These are phyloP conservation scores for Mergus octosetaceus DNA, from an alignment of 2,797 vertebrate species.

Conservation along the genomic window DNA sequence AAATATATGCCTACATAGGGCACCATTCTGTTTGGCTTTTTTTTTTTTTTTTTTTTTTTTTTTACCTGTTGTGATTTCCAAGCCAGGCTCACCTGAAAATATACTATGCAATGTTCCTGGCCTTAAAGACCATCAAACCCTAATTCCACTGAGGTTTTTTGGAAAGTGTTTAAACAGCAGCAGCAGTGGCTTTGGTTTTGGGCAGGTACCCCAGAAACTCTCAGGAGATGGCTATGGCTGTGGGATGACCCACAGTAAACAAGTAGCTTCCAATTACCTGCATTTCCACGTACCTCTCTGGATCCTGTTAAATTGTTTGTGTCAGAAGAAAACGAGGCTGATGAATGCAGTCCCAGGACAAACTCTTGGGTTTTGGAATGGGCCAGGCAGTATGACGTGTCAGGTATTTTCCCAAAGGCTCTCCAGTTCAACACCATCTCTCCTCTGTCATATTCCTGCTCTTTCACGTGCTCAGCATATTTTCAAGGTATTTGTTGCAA, in stretches of 20 bases:
- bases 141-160: background rate
- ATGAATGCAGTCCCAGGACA: background rate
- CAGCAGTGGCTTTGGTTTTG: background rate
- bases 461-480: background rate
- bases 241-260: background rate
- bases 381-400: background rate
- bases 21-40: background rate
- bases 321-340: background rate
- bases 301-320: background rate
- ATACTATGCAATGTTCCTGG: background rate
- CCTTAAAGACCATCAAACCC: background rate
- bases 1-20: background rate
- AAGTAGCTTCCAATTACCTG: background rate
- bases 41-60: background rate
- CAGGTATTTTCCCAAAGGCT: background rate
- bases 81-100: background rate
- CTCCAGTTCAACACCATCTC: background rate
- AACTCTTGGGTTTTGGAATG: background rate
- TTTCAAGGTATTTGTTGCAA: background rate
- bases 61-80: background rate
- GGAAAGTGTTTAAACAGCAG: background rate
- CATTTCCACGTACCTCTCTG: background rate
- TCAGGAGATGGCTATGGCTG: background rate
- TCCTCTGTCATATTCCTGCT: background rate
- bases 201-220: background rate